Evolutionary conservation across 2,113 vertebrate species (phyloP), one percentile per base, ranked within the genome.

Genomic region (Catharus minimus): DNA sequence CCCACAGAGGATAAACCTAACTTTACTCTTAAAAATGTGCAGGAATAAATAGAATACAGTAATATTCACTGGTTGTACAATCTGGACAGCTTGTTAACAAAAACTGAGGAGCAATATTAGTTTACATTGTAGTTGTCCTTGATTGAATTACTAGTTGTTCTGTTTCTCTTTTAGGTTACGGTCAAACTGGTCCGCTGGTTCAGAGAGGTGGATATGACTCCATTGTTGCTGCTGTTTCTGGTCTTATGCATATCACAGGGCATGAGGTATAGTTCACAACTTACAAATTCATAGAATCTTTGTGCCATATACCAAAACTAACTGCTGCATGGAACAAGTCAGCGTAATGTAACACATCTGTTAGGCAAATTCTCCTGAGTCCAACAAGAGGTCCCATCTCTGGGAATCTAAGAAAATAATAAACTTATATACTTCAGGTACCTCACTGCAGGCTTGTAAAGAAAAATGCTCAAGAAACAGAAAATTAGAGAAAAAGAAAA

Each of bases 201-300:
- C 98, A 98, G 60, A 97, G 97, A 90, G 98, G 98, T 52, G 99
- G 99, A 7, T 99, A 99, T 80, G 99, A 99, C 95, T 98, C 99
- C 36, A 92, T 99, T 78, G 98, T 98, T 60, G 98, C 98, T n/a
- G 99, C 98, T 19, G 88, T 98, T 91, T 99, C 99, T 60, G 99
- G 99, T 71, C 98, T 99, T 95, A 98, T 99, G 98, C 98, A 99
- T 94, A 98, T 99, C 95, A 99, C 99, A 16, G 99, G 99, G 4
- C 97, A 99, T 5, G 98, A 99, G 98, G 99, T 99, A 97, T 24
- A 62, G 71, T 79, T 73, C 20, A 87, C 26, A 86, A 36, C 11
- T 57, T 85, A 24, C 0, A 57, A 18, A 50, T 72, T 49, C 50
- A 36, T 30, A 43, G 47, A 57, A 21, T 76, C 10, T 73, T 39